Conservation (phyloP, 1,140 invertebrate genomes). For the Heliconius nattereri region DNA sequence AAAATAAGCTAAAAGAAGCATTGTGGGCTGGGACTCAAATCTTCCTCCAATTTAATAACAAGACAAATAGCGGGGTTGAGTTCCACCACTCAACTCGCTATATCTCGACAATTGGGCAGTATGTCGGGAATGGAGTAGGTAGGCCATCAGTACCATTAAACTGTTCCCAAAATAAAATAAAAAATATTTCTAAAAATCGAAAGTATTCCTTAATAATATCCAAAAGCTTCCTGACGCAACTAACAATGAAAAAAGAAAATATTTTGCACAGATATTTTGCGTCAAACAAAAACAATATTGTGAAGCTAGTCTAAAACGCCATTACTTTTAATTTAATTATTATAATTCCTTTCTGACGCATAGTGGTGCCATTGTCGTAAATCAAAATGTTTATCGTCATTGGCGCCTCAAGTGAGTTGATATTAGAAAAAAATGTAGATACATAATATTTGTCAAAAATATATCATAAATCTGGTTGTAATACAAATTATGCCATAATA, state of each 20-base stretch:
- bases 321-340: background rate
- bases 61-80: too few species aligned
- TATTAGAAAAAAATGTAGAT: background rate
- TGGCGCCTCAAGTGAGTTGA: background rate
- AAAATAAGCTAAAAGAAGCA: too few species aligned
- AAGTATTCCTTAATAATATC: background rate
- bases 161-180: too few species aligned
- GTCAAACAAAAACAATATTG: background rate
- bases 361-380: constrained; percentile 7
- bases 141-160: too few species aligned
- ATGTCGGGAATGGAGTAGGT: too few species aligned
- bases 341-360: background rate
- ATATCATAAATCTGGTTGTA: background rate
- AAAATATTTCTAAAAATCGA: background rate
- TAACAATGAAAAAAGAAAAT: background rate
- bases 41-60: too few species aligned
- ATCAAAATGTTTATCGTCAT: constrained; percentile 1
- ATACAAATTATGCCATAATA: background rate
- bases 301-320: background rate
- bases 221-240: background rate
- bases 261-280: background rate
- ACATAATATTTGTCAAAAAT: background rate
- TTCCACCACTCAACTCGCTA: too few species aligned
- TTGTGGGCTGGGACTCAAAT: too few species aligned
- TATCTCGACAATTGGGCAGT: too few species aligned